Conservation (phyloP, 2,797 vertebrate species). For the Eupleurogrammus muticus region DNA sequence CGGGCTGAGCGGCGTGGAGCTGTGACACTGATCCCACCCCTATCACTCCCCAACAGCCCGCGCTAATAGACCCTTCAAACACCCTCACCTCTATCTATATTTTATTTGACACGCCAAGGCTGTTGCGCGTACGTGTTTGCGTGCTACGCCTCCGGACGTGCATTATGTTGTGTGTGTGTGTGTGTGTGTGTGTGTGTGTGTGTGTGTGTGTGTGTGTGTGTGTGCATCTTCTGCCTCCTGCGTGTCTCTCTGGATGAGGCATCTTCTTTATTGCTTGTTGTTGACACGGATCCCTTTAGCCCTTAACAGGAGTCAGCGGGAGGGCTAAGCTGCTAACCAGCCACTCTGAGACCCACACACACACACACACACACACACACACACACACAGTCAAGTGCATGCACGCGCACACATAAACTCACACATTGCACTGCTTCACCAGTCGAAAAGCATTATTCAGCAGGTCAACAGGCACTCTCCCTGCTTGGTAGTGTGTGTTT, state of each 20-base stretch:
- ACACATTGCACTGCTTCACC: constrained; percentile 50
- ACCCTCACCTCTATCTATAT: constrained; percentile 83
- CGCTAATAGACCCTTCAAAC: constrained; percentile 86
- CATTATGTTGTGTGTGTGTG: constrained; percentile 38
- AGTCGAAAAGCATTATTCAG: constrained; percentile 79
- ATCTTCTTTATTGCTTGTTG: constrained; percentile 82
- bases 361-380: constrained; percentile 31
- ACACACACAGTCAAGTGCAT: no score
- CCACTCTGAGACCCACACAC: constrained; percentile 45
- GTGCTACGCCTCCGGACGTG: constrained; percentile 33
- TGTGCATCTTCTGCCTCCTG: constrained; percentile 14
- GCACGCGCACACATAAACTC: constrained; percentile 31
- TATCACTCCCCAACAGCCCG: constrained; percentile 70
- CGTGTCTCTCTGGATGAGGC: constrained; percentile 70
- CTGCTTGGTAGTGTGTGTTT: constrained; percentile 41
- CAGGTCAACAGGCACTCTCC: constrained; percentile 78
- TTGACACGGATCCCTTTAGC: constrained; percentile 85
- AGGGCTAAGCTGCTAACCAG: constrained; percentile 79
- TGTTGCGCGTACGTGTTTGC: constrained; percentile 64
- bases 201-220: constrained; percentile 38
- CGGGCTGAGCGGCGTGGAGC: constrained; percentile 55
- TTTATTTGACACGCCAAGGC: constrained; percentile 78
- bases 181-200: constrained; percentile 41
- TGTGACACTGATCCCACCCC: constrained; percentile 82
- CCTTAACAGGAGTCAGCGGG: constrained; percentile 80